Conservation (phyloP, 2,113 vertebrate species). For the Protobothrops flavoviridis region DNA sequence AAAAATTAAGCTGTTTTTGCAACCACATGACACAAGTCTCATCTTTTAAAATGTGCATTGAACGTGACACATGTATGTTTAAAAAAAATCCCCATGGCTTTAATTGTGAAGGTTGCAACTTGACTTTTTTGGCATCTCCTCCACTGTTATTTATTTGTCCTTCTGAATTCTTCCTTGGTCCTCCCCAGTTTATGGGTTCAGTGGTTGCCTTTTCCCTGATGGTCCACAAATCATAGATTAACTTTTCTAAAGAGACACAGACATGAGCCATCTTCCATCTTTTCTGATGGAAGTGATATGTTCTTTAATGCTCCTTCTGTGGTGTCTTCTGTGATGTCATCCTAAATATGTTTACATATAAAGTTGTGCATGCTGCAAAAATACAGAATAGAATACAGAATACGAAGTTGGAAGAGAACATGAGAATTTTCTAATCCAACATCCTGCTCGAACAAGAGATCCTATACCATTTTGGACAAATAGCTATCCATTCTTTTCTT, state of each 20-base stretch:
- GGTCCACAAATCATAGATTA: background rate
- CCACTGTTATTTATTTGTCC: background rate
- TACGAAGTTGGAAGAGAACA: too few species aligned
- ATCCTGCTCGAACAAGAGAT: too few species aligned
- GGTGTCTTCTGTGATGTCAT: background rate
- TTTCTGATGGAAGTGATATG: background rate
- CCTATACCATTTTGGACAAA: too few species aligned
- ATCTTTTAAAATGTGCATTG: background rate
- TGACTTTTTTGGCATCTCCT: background rate
- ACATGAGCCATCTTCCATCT: background rate
- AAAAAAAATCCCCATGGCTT: background rate
- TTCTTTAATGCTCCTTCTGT: background rate
- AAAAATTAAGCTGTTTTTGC: background rate
- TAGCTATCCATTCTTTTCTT: too few species aligned
- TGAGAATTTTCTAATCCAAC: too few species aligned
- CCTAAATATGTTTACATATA: background rate
- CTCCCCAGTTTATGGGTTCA: background rate
- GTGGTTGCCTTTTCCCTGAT: background rate
- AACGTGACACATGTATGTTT: background rate
- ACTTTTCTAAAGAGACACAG: background rate
- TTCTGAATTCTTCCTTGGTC: background rate
- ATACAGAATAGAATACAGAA: background rate
- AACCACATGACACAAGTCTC: background rate
- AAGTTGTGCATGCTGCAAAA: background rate
- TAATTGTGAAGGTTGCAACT: background rate